A percentile compares a stretch with the other conserved stretches of the same genome.
Evolutionary conservation across 2,888 invertebrate genomes (phyloP).

Genomic region (Machimus rusticus): DNA sequence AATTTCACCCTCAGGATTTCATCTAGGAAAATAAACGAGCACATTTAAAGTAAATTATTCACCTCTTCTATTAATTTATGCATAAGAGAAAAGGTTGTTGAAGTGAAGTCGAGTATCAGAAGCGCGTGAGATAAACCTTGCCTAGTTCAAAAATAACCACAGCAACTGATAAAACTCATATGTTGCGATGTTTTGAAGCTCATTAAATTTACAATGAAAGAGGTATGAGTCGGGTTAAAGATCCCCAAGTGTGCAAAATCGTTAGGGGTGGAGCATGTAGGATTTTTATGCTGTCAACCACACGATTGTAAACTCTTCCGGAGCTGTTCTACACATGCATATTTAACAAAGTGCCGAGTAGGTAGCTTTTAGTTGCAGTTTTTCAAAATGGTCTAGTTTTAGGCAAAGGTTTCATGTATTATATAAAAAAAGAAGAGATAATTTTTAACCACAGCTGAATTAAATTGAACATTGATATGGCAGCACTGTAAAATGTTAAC

Average conservation of each 20-base stretch:
- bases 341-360: not conserved
- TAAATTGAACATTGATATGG: not conserved
- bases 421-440: not conserved
- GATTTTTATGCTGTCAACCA: not conserved
- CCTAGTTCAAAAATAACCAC: not conserved
- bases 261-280: not conserved
- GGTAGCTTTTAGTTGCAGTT: not conserved
- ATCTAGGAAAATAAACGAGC: not conserved
- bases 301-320: not conserved
- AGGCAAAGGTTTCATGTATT: not conserved
- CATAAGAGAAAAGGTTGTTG: not conserved
- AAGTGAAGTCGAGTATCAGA: not conserved
- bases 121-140: not conserved
- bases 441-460: not conserved
- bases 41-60: not conserved
- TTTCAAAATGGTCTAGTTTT: not conserved
- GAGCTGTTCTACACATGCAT: not conserved
- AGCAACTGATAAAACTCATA: not conserved
- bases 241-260: not conserved
- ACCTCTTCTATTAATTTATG: not conserved
- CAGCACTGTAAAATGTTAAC: not conserved
- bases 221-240: not conserved
- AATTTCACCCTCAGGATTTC: not conserved
- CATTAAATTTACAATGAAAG: not conserved
- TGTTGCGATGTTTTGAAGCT: not conserved